Conservation (phyloP, 2,113 vertebrate species). For the Tetrao urogallus region DNA sequence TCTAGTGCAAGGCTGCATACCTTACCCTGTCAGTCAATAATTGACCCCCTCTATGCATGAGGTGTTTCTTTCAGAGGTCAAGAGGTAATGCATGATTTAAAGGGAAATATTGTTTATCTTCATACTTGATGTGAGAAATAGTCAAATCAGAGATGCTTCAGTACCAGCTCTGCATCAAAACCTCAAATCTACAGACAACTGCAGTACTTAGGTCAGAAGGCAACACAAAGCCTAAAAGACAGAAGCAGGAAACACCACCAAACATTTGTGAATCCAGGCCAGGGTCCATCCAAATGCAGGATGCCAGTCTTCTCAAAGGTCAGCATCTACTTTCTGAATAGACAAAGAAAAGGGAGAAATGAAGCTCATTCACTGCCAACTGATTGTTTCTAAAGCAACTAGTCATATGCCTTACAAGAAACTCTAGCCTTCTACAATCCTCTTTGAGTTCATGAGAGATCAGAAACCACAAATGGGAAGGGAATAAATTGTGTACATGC, state of each 20-base stretch:
- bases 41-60: rapidly evolving
- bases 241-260: rapidly evolving
- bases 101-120: not conserved
- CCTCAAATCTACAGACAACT: not conserved
- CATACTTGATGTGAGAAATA: not conserved
- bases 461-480: not conserved
- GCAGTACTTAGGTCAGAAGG: not conserved
- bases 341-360: not conserved
- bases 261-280: not conserved
- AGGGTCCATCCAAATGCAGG: not conserved
- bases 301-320: not conserved
- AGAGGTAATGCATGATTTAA: not conserved
- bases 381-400: not conserved
- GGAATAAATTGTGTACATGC: not conserved
- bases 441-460: rapidly evolving
- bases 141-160: not conserved
- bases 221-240: not conserved
- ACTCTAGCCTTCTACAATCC: not conserved
- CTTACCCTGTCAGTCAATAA: not conserved
- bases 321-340: not conserved
- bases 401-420: not conserved
- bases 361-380: not conserved
- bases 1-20: not conserved
- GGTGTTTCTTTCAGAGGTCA: not conserved
- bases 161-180: not conserved